Evolutionary conservation across 1,140 invertebrate genomes (phyloP).

Genomic region (Drosophila grimshawi): DNA sequence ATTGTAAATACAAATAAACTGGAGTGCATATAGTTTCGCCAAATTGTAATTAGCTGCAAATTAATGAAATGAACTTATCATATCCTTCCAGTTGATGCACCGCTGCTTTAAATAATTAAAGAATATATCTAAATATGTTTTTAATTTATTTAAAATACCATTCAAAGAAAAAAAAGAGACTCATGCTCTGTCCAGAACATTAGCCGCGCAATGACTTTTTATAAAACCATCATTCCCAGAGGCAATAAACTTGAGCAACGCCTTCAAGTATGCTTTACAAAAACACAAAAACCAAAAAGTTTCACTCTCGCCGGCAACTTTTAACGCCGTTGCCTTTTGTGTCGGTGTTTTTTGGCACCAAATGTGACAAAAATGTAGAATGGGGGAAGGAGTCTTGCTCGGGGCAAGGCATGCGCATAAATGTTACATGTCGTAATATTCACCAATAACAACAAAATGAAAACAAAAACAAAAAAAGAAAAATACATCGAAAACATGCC

Average conservation of each 20-base stretch:
- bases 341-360: constrained; percentile 29
- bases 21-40: background rate
- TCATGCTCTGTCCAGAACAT: background rate
- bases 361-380: constrained; percentile 34
- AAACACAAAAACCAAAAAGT: constrained; percentile 32
- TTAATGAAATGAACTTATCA: background rate
- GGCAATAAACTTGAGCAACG: constrained; percentile 30
- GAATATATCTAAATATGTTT: background rate
- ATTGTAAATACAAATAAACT: too few relatives aligned
- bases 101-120: too few relatives aligned
- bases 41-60: background rate
- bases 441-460: constrained; percentile 58
- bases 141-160: constrained; percentile 1
- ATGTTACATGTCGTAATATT: constrained; percentile 73
- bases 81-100: too few relatives aligned
- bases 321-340: constrained; percentile 30
- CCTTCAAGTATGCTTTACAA: constrained; percentile 40
- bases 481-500: constrained; percentile 54
- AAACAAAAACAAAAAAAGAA: constrained; percentile 34
- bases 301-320: constrained; percentile 42
- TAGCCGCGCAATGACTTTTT: background rate
- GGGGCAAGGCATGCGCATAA: constrained; percentile 54
- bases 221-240: background rate
- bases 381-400: constrained; percentile 1
- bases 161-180: background rate